Percentiles rank a stretch among this genome's conserved stretches.
Evolutionary conservation across 2,113 vertebrate species (phyloP).

Genomic region (Dromaius novaehollandiae): DNA sequence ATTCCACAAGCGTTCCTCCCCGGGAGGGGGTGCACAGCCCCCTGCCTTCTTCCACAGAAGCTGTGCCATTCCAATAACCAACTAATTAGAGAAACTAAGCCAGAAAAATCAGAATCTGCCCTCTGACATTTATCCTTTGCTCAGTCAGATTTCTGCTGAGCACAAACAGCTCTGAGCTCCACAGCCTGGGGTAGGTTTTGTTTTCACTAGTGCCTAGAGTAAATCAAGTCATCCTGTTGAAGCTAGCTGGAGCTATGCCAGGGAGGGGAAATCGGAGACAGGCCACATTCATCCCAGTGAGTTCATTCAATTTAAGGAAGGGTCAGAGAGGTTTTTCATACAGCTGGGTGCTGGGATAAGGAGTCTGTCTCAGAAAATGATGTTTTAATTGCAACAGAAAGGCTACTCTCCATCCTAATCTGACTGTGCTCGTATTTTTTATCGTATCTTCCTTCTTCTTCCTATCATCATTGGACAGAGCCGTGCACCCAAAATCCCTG

Average conservation of each 20-base stretch:
- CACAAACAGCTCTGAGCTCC: not conserved
- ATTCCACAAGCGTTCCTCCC: not conserved
- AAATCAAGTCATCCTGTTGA: not conserved
- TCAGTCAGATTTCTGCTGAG: not conserved
- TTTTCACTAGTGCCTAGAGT: not conserved
- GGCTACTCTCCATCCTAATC: not conserved
- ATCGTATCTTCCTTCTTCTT: not conserved
- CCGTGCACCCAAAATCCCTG: not conserved
- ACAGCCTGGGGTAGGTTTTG: accelerated
- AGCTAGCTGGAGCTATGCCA: not conserved
- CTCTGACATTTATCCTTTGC: not conserved
- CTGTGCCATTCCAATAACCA: not conserved
- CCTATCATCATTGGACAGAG: not conserved
- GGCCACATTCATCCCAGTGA: not conserved
- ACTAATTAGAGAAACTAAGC: not conserved
- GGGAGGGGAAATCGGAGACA: not conserved
- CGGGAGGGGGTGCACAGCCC: not conserved
- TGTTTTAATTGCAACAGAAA: not conserved
- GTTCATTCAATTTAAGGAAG: not conserved
- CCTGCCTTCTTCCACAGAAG: not conserved
- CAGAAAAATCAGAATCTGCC: not conserved
- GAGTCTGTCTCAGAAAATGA: not conserved
- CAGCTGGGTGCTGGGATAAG: not conserved
- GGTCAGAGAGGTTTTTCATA: not conserved
- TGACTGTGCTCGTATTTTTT: not conserved